Base-by-base conservation (phyloP, 2,888 invertebrate genomes). In the Acholoe squamosa region DNA sequence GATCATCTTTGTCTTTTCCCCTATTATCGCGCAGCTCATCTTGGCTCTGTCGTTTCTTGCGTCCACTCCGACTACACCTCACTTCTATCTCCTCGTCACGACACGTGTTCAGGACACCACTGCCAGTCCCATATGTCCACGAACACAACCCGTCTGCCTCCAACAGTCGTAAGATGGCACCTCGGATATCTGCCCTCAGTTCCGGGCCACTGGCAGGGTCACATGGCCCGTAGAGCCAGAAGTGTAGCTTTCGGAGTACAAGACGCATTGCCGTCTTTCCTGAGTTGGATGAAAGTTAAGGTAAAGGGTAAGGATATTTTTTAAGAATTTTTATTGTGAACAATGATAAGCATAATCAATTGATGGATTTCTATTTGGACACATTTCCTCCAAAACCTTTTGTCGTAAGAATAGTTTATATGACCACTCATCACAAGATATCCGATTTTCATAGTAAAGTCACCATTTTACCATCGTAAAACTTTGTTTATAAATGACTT, bases 171-270 rank as follows among this genome's bases (percentile, higher is more conserved):
- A 93, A 61, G 43, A 93, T 90, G 25, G 92, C 90, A 16, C 89
- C 61, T 22, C 92, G 91, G 16, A 94, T 92, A 77, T 91, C 90
- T 5, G 89, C 84, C 56, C 92, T 91, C 16, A 93, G 91, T 31
- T 54, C 84, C 43, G 43, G 43, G 19, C 84, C 61, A 89, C 93
- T 92, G 43, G 92, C 88, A 16, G 93, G 92, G 22, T 91, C 92
- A 91, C 94, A 94, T 1, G 92, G 93, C 25, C 94, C 94, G 77
- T 92, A 91, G 80, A 94, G 93, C 52, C 92, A 92, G 52, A 94
- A 89, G 88, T 92, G 92, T 80, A 93, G 92, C 88, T 93, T 93
- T 54, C 93, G 93, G 16, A 90, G 90, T 0, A 93, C 94, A 56
- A 91, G 92, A 10, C 91, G 91, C 43, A 93, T 92, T 28, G 91